These are phyloP conservation scores for Macrosiphum euphorbiae DNA, from an alignment of 2,888 invertebrate species.

Conservation along the genomic window DNA sequence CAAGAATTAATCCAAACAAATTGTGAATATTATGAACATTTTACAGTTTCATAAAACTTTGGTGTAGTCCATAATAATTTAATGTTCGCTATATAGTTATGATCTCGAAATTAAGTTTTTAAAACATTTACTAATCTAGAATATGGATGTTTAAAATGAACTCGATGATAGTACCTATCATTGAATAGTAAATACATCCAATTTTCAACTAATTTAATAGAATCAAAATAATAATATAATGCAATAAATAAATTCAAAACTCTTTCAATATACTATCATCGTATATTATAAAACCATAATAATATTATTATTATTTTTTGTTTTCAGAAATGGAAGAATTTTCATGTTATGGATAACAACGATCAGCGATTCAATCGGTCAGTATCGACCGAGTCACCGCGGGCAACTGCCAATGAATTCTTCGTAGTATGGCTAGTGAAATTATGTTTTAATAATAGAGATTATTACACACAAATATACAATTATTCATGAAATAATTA, in stretches of 20 bases:
- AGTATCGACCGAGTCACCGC: neutral
- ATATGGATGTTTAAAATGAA: neutral
- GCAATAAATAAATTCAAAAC: neutral
- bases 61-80: neutral
- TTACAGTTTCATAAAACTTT: neutral
- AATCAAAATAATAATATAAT: neutral
- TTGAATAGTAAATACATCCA: neutral
- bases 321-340: constrained; percentile 1
- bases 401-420: neutral
- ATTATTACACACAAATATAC: neutral
- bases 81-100: neutral
- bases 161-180: neutral
- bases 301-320: neutral
- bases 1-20: neutral
- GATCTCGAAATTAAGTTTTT: neutral
- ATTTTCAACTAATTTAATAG: neutral
- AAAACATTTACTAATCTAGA: neutral
- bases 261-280: neutral
- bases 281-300: neutral
- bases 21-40: neutral
- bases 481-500: neutral
- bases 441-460: neutral
- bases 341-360: constrained; percentile 6
- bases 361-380: neutral
- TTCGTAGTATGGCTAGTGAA: neutral